Percentiles rank a stretch among this genome's conserved stretches.
Evolutionary conservation across 1,140 invertebrate genomes (phyloP).

Genomic region (Camponotus floridanus): DNA sequence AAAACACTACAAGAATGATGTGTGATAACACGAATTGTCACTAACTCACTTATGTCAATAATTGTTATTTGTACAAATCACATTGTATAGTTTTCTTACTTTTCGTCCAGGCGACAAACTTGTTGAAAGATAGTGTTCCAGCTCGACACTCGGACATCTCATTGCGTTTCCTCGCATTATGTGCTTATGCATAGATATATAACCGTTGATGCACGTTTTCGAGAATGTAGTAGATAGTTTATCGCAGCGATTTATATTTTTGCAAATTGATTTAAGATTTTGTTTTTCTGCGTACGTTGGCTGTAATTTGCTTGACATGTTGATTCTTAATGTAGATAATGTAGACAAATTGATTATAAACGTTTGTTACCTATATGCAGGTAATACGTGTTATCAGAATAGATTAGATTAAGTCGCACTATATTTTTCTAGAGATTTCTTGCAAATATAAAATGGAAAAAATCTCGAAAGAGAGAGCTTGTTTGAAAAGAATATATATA

Average conservation of each 20-base stretch:
- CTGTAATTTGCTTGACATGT: conserved; percentile 42
- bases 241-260: conserved; percentile 8
- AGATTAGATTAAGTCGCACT: conserved; percentile 11
- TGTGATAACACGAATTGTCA: conserved; percentile 50
- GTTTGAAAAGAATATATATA: background rate
- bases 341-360: conserved; percentile 23
- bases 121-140: background rate
- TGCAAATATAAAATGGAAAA: background rate
- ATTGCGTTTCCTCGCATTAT: conserved; percentile 30
- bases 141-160: conserved; percentile 6
- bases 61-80: conserved; percentile 20
- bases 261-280: conserved; percentile 25
- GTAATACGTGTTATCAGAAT: background rate
- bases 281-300: background rate
- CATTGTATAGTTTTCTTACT: background rate
- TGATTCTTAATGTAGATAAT: conserved; percentile 34
- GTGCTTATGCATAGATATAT: conserved; percentile 47
- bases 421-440: background rate
- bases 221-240: conserved; percentile 46
- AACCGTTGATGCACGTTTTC: conserved; percentile 24
- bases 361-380: conserved; percentile 8
- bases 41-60: conserved; percentile 55
- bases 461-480: background rate
- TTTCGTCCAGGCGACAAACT: background rate
- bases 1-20: conserved; percentile 12